phyloP scores from a whole-genome alignment of 2,797 vertebrate species.

The Kryptolebias ocellatus region DNA sequence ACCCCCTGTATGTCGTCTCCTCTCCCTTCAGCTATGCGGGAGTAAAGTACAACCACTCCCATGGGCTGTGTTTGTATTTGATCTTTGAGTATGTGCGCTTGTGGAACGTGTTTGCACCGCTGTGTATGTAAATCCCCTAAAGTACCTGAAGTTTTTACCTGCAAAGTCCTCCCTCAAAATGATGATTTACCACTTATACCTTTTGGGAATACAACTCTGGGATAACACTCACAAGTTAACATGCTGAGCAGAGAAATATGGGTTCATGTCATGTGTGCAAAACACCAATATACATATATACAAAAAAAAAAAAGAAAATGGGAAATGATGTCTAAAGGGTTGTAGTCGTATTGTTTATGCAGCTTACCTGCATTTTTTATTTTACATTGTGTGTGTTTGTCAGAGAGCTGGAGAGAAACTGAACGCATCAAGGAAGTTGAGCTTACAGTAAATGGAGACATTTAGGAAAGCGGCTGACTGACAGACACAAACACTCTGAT shows the following conservation, averaged over 20 bases:
- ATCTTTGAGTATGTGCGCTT: conserved; percentile 25
- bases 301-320: conserved; percentile 13
- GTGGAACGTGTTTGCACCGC: background rate
- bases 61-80: conserved; percentile 59
- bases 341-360: conserved; percentile 10
- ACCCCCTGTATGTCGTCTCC: conserved; percentile 57
- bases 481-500: conserved; percentile 72
- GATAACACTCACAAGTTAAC: conserved; percentile 21
- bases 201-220: conserved; percentile 50
- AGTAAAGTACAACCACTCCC: conserved; percentile 66
- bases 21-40: conserved; percentile 62
- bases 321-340: conserved; percentile 42
- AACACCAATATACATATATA: conserved; percentile 19
- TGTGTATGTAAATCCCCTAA: conserved; percentile 64
- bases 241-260: conserved; percentile 28
- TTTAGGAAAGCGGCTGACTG: conserved; percentile 70
- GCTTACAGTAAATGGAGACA: conserved; percentile 79
- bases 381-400: conserved; percentile 22
- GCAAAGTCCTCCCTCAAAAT: conserved; percentile 40
- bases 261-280: conserved; percentile 22
- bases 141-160: conserved; percentile 47
- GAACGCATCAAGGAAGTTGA: conserved; percentile 39
- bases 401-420: conserved; percentile 28
- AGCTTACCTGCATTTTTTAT: conserved; percentile 2
- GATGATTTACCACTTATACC: conserved; percentile 59